These are phyloP conservation scores for Zelleria hepariella DNA, from an alignment of 2,888 invertebrate species.

Conservation along the genomic window DNA sequence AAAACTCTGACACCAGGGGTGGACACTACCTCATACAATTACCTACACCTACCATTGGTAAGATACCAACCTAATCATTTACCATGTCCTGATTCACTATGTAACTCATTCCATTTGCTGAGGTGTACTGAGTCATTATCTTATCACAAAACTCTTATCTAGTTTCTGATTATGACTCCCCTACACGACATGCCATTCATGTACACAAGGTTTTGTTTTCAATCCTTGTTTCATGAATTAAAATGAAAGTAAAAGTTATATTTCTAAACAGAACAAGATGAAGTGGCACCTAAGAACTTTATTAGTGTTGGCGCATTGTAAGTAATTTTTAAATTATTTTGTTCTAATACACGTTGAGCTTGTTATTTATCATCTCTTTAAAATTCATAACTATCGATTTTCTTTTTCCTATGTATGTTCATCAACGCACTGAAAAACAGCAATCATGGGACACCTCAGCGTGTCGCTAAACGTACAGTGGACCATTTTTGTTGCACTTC, in stretches of 20 bases:
- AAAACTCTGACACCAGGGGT: no score
- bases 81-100: background rate
- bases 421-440: no score
- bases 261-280: slow-evolving; percentile 21
- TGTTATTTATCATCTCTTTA: no score
- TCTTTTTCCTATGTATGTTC: no score
- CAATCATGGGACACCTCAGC: no score
- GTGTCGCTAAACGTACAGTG: no score
- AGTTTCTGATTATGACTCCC: background rate
- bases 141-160: slow-evolving; percentile 4
- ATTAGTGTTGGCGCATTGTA: slow-evolving; percentile 28
- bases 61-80: background rate
- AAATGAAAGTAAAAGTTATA: slow-evolving; percentile 11
- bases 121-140: slow-evolving; percentile 5
- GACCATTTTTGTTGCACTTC: no score
- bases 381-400: no score
- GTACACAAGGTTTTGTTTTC: slow-evolving; percentile 4
- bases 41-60: background rate
- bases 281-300: slow-evolving; percentile 19
- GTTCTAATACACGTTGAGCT: no score
- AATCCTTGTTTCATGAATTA: background rate
- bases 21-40: no score
- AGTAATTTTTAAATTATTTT: no score
- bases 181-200: background rate
- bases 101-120: background rate